Conservation (phyloP, 2,888 invertebrate species). For the Pristionchus japonicus region DNA sequence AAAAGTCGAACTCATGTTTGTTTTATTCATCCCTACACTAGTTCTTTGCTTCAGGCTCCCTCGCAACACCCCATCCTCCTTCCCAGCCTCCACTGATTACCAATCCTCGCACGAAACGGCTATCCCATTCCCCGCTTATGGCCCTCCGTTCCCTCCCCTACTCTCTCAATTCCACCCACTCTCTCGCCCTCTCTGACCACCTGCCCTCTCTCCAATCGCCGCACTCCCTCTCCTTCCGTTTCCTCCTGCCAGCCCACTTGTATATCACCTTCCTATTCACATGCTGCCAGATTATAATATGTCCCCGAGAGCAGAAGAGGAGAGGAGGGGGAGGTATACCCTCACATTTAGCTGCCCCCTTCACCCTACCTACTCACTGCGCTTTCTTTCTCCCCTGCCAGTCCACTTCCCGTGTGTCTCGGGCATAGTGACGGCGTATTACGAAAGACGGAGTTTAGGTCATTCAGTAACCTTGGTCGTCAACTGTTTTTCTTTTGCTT, state of each 20-base stretch:
- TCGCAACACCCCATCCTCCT: neutral
- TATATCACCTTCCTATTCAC: constrained; percentile 9
- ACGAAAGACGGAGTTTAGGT: neutral
- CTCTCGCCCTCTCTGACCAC: neutral
- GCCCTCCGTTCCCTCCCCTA: neutral
- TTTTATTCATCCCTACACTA: too few relatives aligned
- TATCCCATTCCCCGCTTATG: neutral
- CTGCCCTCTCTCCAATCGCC: neutral
- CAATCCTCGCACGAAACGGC: neutral
- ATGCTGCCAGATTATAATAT: constrained; percentile 33
- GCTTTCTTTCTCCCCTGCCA: neutral
- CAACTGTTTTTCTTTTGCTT: neutral
- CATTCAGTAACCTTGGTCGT: too few relatives aligned
- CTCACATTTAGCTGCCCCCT: constrained; percentile 26
- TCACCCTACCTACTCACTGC: neutral
- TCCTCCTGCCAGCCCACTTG: neutral
- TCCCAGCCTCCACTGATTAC: neutral
- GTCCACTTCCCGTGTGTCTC: neutral
- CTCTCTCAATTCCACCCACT: neutral
- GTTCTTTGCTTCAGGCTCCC: neutral
- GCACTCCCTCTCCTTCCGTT: neutral
- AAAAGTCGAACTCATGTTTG: too few relatives aligned
- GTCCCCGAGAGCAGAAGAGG: neutral
- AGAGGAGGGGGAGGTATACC: neutral
- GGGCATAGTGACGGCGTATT: constrained; percentile 14